These are phyloP conservation scores for Tiliacea citrago DNA, from an alignment of 2,888 invertebrate genomes.

Conservation along the genomic window DNA sequence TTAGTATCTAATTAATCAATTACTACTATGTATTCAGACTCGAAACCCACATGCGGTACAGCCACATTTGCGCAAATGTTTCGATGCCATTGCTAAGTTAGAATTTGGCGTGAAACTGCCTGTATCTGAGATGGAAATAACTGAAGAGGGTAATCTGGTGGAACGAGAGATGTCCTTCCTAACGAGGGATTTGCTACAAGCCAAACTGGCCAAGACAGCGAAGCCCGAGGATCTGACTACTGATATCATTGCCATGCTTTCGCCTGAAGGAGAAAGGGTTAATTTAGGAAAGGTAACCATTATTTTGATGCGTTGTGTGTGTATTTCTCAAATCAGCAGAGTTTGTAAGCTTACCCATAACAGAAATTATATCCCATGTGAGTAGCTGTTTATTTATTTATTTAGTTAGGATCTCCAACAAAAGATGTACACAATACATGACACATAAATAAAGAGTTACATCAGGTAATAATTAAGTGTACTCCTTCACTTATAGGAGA, in stretches of 20 bases:
- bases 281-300: slow-evolving; percentile 92
- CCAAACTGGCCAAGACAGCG: slow-evolving; percentile 82
- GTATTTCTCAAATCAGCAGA: background rate
- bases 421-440: too few species aligned
- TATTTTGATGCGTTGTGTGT: background rate
- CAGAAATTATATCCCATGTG: background rate
- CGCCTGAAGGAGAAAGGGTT: slow-evolving; percentile 96
- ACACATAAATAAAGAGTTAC: too few species aligned
- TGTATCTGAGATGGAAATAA: slow-evolving; percentile 88
- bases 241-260: slow-evolving; percentile 97
- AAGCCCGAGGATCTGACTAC: slow-evolving; percentile 92
- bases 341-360: background rate
- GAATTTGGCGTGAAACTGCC: slow-evolving; percentile 93
- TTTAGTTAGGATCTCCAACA: too few species aligned
- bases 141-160: slow-evolving; percentile 87
- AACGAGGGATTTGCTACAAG: slow-evolving; percentile 84
- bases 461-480: too few species aligned
- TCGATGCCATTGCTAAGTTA: slow-evolving; percentile 95
- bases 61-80: slow-evolving; percentile 97
- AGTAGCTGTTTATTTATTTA: too few species aligned
- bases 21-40: slow-evolving; percentile 86
- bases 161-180: slow-evolving; percentile 86
- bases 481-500: too few species aligned
- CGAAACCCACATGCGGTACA: slow-evolving; percentile 97
- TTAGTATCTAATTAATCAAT: background rate